Evolutionary conservation across 2,113 vertebrate species (phyloP).

Genomic region (Carlito syrichta): DNA sequence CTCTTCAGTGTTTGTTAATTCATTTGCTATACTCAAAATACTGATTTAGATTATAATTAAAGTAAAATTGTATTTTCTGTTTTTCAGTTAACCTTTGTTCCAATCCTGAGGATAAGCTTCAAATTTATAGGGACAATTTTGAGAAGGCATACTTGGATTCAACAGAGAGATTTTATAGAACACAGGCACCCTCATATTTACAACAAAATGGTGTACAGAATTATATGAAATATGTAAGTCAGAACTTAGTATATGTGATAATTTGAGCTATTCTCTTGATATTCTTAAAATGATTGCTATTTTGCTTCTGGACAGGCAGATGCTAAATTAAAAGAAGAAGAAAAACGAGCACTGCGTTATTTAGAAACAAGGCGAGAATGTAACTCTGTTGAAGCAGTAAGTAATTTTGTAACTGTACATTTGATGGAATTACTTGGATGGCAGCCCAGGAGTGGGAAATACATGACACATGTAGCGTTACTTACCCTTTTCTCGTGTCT

Average conservation of each 20-base stretch:
- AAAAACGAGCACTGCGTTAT: constrained; percentile 96
- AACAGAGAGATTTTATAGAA: constrained; percentile 99
- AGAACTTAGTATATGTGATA: constrained; percentile 58
- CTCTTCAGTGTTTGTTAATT: constrained; percentile 47
- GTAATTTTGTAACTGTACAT: constrained; percentile 74
- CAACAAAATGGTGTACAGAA: constrained; percentile 99
- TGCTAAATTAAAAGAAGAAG: constrained; percentile 98
- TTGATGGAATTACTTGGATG: neutral
- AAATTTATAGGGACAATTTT: constrained; percentile 99
- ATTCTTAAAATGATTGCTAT: constrained; percentile 80
- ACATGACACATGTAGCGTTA: neutral
- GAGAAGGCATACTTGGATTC: constrained; percentile 99
- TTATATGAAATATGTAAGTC: constrained; percentile 99
- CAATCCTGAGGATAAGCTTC: constrained; percentile 98
- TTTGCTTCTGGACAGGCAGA: constrained; percentile 92
- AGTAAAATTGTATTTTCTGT: constrained; percentile 76
- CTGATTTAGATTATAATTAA: constrained; percentile 33
- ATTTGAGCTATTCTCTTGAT: constrained; percentile 50
- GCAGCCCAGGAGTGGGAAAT: neutral
- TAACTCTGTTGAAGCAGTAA: constrained; percentile 98
- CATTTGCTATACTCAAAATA: constrained; percentile 35
- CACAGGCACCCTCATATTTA: constrained; percentile 97
- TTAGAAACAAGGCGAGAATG: constrained; percentile 98
- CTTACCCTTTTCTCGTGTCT: neutral
- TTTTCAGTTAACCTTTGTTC: constrained; percentile 98